These are phyloP conservation scores for Talpa occidentalis DNA, from an alignment of 2,113 vertebrate species.

Conservation along the genomic window DNA sequence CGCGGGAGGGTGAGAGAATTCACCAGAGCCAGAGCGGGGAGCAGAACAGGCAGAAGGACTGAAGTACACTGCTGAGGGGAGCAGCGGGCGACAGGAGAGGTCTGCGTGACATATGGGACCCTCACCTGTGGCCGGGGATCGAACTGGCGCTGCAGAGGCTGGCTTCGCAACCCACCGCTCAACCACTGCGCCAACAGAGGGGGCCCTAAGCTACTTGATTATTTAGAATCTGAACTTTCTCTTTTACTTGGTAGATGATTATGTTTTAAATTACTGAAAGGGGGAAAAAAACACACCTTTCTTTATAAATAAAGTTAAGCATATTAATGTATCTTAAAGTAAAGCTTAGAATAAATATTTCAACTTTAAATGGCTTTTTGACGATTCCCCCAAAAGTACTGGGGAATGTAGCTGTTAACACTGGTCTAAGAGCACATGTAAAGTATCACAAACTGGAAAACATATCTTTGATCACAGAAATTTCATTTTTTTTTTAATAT, in stretches of 20 bases:
- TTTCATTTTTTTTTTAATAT: background rate
- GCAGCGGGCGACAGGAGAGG: too few relatives aligned
- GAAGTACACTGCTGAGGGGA: too few relatives aligned
- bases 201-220: background rate
- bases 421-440: background rate
- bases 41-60: too few relatives aligned
- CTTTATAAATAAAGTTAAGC: slow-evolving; percentile 38
- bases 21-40: too few relatives aligned
- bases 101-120: too few relatives aligned
- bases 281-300: background rate
- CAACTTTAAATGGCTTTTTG: background rate
- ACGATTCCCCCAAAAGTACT: background rate
- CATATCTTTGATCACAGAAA: background rate
- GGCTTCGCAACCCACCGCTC: too few relatives aligned
- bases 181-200: too few relatives aligned
- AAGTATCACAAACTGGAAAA: background rate
- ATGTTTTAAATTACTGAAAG: background rate
- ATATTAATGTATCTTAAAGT: slow-evolving; percentile 44
- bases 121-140: too few relatives aligned
- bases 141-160: too few relatives aligned
- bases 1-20: too few relatives aligned
- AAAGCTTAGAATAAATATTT: slow-evolving; percentile 39
- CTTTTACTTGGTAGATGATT: background rate
- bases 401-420: background rate
- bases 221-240: background rate